Conservation (phyloP, 2,888 invertebrate species). For the Leptopilina myrica region DNA sequence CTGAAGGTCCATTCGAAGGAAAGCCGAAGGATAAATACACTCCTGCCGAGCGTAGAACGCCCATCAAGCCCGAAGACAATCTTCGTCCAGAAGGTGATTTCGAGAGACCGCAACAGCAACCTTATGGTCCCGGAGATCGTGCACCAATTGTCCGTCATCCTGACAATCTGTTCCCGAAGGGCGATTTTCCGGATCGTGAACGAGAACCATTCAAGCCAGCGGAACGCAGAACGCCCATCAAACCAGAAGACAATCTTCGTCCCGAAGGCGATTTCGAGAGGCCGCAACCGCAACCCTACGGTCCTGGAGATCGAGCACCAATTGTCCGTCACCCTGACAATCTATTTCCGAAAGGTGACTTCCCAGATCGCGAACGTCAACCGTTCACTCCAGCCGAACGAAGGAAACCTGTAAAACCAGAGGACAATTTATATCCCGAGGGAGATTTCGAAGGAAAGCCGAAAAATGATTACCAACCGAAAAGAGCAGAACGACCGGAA, state of each 20-base stretch:
- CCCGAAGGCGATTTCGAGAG: conserved; percentile 78
- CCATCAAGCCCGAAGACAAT: conserved; percentile 79
- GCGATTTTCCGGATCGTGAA: conserved; percentile 77
- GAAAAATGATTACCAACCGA: conserved; percentile 72
- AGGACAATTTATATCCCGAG: conserved; percentile 78
- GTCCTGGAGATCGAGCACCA: conserved; percentile 72
- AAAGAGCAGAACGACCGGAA: conserved; percentile 67
- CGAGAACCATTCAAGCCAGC: conserved; percentile 72
- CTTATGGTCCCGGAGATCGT: conserved; percentile 75
- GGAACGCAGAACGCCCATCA: conserved; percentile 73
- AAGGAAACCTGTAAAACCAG: conserved; percentile 74
- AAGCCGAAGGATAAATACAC: conserved; percentile 61
- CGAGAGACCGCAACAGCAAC: conserved; percentile 75
- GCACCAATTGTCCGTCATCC: conserved; percentile 69
- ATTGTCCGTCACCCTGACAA: conserved; percentile 73
- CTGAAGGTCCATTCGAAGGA: conserved; percentile 72
- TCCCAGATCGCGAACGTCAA: conserved; percentile 76
- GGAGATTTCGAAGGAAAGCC: conserved; percentile 46
- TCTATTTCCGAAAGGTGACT: conserved; percentile 77
- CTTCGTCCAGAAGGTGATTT: conserved; percentile 78
- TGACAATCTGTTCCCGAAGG: conserved; percentile 77
- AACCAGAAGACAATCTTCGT: conserved; percentile 77
- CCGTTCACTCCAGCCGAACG: conserved; percentile 72
- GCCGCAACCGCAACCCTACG: conserved; percentile 73
- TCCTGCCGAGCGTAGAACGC: conserved; percentile 78